phyloP scores from a whole-genome alignment of 2,888 invertebrate species.

The Koerneria pararmatus region DNA sequence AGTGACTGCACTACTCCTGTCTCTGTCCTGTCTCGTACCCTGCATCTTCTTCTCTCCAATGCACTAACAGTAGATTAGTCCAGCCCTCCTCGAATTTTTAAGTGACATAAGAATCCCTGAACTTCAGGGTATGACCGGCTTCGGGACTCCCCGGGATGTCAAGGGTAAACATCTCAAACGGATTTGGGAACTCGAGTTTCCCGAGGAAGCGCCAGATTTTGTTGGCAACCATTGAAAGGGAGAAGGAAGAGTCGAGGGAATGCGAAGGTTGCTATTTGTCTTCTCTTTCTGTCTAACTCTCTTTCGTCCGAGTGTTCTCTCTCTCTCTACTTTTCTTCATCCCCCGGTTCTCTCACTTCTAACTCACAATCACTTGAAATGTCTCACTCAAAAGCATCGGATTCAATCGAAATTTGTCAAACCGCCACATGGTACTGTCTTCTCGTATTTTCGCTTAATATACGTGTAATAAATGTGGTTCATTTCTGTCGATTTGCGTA shows the following conservation, averaged over 20 bases:
- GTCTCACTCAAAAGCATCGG: too few species aligned
- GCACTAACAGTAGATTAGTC: slow-evolving; percentile 11
- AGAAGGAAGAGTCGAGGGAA: too few species aligned
- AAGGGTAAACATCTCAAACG: slow-evolving; percentile 60
- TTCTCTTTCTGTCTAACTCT: not conserved
- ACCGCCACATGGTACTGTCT: too few species aligned
- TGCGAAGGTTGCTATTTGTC: not conserved
- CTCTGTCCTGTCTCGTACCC: not conserved
- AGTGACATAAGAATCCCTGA: not conserved
- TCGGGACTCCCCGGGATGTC: slow-evolving; percentile 59
- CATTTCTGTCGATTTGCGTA: too few species aligned
- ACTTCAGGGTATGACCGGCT: slow-evolving; percentile 56
- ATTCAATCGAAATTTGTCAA: too few species aligned
- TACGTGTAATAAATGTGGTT: too few species aligned
- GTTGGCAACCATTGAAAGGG: too few species aligned
- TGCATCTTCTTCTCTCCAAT: not conserved
- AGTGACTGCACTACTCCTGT: not conserved
- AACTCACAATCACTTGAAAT: too few species aligned
- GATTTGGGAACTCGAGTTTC: slow-evolving; percentile 60
- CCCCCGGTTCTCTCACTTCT: not conserved
- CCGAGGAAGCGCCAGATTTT: slow-evolving; percentile 50
- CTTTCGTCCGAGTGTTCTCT: not conserved
- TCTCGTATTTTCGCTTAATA: too few species aligned
- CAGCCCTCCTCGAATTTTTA: slow-evolving; percentile 3
- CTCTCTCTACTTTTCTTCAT: not conserved